These are phyloP conservation scores for Haemorhous mexicanus DNA, from an alignment of 2,113 vertebrate species.

Conservation along the genomic window DNA sequence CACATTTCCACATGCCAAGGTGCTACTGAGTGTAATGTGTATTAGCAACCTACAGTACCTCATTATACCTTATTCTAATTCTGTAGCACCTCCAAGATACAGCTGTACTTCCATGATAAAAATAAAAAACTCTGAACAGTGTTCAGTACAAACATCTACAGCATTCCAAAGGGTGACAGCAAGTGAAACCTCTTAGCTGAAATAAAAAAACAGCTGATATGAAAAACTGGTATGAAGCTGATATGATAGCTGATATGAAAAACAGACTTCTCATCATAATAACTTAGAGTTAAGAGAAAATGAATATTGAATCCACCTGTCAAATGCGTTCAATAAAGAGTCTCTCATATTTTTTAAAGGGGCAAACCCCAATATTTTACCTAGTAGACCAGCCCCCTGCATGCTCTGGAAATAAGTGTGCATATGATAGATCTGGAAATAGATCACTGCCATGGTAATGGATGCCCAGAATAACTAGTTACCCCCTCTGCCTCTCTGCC, in stretches of 20 bases:
- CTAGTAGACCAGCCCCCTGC: neutral
- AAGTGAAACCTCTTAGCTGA: constrained; percentile 9
- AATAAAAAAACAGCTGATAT: neutral
- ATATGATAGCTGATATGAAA: neutral
- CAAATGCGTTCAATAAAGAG: neutral
- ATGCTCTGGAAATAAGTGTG: neutral
- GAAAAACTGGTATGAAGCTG: neutral
- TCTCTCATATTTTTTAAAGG: neutral
- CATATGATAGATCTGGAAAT: neutral
- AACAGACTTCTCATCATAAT: neutral
- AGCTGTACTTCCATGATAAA: constrained; percentile 36
- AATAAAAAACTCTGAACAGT: constrained; percentile 14
- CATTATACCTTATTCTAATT: constrained; percentile 16
- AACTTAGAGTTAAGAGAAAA: neutral
- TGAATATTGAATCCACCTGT: neutral
- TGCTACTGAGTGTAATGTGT: neutral
- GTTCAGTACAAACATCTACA: neutral
- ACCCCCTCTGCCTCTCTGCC: neutral
- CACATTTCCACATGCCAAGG: neutral
- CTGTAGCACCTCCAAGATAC: neutral
- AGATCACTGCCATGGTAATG: constrained; percentile 18
- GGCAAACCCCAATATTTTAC: neutral
- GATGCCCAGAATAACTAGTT: neutral
- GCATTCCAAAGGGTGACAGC: neutral
- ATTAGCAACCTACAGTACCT: neutral